Conservation (phyloP, 2,113 vertebrate species). For the Pseudorasbora parva region DNA sequence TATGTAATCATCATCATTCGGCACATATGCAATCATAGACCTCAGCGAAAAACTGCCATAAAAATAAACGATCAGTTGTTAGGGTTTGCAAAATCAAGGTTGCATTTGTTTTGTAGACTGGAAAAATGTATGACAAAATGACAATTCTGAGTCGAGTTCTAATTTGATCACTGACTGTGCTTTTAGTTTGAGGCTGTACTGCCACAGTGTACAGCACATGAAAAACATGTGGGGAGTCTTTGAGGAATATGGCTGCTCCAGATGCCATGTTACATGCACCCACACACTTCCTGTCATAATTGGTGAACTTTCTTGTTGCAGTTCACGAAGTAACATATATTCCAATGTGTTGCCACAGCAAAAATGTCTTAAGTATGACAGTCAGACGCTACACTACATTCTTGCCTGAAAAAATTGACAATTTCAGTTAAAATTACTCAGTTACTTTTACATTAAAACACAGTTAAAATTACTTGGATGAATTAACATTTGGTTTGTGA, state of each 20-base stretch:
- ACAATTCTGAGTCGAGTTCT: not conserved
- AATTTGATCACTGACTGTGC: conserved; percentile 27
- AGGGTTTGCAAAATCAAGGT: conserved; percentile 22
- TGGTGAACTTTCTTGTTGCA: conserved; percentile 35
- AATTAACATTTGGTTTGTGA: not conserved
- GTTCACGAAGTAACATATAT: conserved; percentile 15
- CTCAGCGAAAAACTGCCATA: not conserved
- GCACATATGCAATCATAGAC: conserved; percentile 24
- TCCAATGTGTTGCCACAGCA: not conserved
- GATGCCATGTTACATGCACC: conserved; percentile 46
- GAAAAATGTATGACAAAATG: conserved; percentile 17
- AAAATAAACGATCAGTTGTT: conserved; percentile 23
- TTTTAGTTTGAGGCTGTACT: too few species aligned
- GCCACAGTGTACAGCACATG: conserved; percentile 27
- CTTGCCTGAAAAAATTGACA: too few species aligned
- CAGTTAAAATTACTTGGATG: too few species aligned
- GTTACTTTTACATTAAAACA: too few species aligned
- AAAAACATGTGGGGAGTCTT: conserved; percentile 36
- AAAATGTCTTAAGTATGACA: not conserved
- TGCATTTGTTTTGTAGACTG: not conserved
- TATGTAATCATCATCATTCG: conserved; percentile 18
- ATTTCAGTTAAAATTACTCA: not conserved
- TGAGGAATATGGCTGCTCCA: conserved; percentile 36
- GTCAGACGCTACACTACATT: not conserved
- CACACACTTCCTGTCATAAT: conserved; percentile 56